Percentiles rank a stretch among this genome's conserved stretches.
Conservation (phyloP, 2,888 invertebrate genomes). For the Acanthococcus lagerstroemiae region DNA sequence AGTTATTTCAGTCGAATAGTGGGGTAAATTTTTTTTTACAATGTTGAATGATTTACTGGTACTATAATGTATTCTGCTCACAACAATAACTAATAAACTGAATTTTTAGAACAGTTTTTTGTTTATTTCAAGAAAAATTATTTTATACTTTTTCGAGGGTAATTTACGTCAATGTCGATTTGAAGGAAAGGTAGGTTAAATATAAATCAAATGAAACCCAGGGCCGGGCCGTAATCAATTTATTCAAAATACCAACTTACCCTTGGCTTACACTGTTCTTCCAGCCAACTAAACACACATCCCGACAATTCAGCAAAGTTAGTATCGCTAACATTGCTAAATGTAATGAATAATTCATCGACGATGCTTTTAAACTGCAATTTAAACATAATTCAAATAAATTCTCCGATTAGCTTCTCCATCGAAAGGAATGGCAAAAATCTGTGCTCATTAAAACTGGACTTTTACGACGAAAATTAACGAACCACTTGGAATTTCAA, state of each 20-base stretch:
- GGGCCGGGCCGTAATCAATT: no score
- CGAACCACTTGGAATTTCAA: slow-evolving; percentile 92
- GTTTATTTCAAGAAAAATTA: no score
- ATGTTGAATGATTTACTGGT: no score
- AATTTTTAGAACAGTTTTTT: neutral
- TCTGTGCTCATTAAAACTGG: neutral
- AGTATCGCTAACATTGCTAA: slow-evolving; percentile 66
- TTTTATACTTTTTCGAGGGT: neutral
- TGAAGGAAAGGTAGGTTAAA: neutral
- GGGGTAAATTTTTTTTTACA: no score
- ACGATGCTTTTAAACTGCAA: slow-evolving; percentile 83
- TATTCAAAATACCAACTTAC: slow-evolving; percentile 26
- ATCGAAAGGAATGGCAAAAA: neutral
- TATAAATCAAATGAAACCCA: no score
- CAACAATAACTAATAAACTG: no score
- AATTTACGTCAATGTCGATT: neutral
- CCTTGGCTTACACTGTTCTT: slow-evolving; percentile 94
- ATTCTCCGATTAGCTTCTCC: neutral
- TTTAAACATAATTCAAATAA: neutral
- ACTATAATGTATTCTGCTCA: no score
- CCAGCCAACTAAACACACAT: slow-evolving; percentile 92
- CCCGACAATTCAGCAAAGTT: slow-evolving; percentile 90
- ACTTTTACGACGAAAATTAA: slow-evolving; percentile 34
- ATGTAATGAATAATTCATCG: slow-evolving; percentile 85
- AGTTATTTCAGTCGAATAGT: no score